phyloP scores from a whole-genome alignment of 2,888 invertebrate species.

The Lochmaea crataegi region DNA sequence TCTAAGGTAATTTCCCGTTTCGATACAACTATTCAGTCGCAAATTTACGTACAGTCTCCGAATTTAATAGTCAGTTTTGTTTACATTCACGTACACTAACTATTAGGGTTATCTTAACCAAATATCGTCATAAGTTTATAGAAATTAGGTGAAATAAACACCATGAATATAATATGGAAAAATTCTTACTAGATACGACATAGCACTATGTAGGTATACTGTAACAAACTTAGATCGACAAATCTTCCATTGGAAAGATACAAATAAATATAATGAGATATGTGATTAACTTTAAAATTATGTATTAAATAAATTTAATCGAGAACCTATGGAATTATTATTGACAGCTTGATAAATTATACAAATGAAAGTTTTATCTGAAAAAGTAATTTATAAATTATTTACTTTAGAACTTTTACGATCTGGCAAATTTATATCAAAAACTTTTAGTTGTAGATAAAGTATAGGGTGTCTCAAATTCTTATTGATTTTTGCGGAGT shows the following conservation, averaged over 20 bases:
- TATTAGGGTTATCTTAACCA: constrained; percentile 41
- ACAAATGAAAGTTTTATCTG: too few relatives aligned
- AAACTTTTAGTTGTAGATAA: too few relatives aligned
- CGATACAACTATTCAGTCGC: constrained; percentile 20
- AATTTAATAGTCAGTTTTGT: constrained; percentile 22
- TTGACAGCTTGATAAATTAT: not conserved
- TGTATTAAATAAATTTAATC: constrained; percentile 5
- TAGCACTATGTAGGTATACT: not conserved
- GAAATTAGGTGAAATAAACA: constrained; percentile 40
- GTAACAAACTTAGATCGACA: constrained; percentile 5
- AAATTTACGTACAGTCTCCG: constrained; percentile 31
- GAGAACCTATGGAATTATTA: not conserved
- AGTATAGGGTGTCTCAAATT: too few relatives aligned
- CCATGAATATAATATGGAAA: constrained; percentile 14
- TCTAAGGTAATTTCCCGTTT: constrained; percentile 22
- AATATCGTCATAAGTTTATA: constrained; percentile 33
- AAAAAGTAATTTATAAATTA: too few relatives aligned
- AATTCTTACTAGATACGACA: constrained; percentile 22
- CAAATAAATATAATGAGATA: not conserved
- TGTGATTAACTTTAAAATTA: not conserved
- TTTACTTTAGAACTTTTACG: too few relatives aligned
- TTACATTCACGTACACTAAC: constrained; percentile 17
- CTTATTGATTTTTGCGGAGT: too few relatives aligned
- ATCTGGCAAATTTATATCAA: too few relatives aligned
- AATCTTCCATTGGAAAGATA: constrained; percentile 28